Conservation (phyloP, 2,888 invertebrate genomes). For the Protonemura montana region DNA sequence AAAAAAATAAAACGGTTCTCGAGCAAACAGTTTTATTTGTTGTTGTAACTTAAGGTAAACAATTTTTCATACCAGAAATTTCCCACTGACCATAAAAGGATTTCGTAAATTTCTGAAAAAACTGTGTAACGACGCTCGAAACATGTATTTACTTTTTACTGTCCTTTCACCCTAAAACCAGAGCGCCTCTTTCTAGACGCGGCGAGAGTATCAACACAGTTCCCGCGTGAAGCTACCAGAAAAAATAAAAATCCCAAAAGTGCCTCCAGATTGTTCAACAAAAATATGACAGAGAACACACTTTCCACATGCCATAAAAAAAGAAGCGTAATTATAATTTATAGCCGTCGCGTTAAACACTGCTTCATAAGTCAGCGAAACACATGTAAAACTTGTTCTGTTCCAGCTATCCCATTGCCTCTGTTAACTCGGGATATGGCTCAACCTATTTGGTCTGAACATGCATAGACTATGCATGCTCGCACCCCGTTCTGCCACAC, state of each 20-base stretch:
- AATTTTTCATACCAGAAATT: not conserved
- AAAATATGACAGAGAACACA: not conserved
- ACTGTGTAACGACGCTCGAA: not conserved
- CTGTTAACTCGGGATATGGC: not conserved
- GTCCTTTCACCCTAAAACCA: not conserved
- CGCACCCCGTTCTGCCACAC: not conserved
- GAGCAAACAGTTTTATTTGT: not conserved
- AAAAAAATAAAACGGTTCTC: not conserved
- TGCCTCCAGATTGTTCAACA: not conserved
- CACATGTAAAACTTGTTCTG: not conserved
- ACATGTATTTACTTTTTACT: not conserved
- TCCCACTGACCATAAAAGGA: slow-evolving; percentile 7
- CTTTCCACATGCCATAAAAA: not conserved
- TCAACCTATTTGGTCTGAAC: not conserved
- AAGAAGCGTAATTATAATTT: not conserved
- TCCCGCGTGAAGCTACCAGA: not conserved
- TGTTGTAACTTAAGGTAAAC: not conserved
- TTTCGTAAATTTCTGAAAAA: not conserved
- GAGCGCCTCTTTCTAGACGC: not conserved
- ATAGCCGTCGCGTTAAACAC: not conserved
- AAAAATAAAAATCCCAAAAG: not conserved
- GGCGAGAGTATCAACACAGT: not conserved
- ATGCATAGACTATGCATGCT: not conserved
- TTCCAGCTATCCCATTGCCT: not conserved
- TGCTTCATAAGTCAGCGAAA: not conserved